A percentile compares a stretch with the other conserved stretches of the same genome.
Evolutionary conservation across 2,797 vertebrate genomes (phyloP).

Genomic region (Eutrigla gurnardus): DNA sequence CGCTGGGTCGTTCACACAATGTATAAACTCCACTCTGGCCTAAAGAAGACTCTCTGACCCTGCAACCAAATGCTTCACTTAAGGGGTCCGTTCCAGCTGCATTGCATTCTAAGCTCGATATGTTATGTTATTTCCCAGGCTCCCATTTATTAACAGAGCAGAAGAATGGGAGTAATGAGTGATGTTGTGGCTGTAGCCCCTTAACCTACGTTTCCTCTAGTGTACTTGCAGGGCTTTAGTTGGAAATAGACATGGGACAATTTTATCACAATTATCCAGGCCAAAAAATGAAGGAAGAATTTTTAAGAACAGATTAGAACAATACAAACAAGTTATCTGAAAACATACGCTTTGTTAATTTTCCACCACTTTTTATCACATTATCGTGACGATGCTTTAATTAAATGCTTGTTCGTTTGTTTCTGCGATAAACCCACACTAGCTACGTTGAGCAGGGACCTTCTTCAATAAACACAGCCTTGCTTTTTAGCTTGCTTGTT

Average conservation of each 20-base stretch:
- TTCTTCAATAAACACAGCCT: too few species aligned
- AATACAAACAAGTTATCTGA: too few species aligned
- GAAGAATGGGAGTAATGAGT: slow-evolving; percentile 30
- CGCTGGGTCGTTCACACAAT: not conserved
- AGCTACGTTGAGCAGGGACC: not conserved
- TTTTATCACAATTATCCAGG: too few species aligned
- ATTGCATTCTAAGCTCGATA: slow-evolving; percentile 42
- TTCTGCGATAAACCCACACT: not conserved
- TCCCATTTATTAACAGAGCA: slow-evolving; percentile 27
- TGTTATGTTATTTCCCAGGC: slow-evolving; percentile 56
- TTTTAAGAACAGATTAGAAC: too few species aligned
- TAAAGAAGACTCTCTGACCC: slow-evolving; percentile 49
- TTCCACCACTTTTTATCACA: not conserved
- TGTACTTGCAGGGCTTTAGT: not conserved
- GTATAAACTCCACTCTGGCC: not conserved
- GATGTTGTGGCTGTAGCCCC: slow-evolving; percentile 14
- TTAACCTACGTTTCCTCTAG: not conserved
- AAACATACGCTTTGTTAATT: too few species aligned
- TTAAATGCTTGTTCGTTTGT: not conserved
- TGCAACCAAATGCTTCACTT: slow-evolving; percentile 49
- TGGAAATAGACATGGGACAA: not conserved
- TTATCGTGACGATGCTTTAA: not conserved
- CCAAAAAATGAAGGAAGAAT: too few species aligned
- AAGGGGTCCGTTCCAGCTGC: slow-evolving; percentile 40
- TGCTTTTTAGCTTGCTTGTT: not conserved